A percentile compares a stretch with the other conserved stretches of the same genome.
These are phyloP conservation scores for Xiphophorus hellerii DNA, from an alignment of 2,113 vertebrate genomes.

Conservation along the genomic window DNA sequence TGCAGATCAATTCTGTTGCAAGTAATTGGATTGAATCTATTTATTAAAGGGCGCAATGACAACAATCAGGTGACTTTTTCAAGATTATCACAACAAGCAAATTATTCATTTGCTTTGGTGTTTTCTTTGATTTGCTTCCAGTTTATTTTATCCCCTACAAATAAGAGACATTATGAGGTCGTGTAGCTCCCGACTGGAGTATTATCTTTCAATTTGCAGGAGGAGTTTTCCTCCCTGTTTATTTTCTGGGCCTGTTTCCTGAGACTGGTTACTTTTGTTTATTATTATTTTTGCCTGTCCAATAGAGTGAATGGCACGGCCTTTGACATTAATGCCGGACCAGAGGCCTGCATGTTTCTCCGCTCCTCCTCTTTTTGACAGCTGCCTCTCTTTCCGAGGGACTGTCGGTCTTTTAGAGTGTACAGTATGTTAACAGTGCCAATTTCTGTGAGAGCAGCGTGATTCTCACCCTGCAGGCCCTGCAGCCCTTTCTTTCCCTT, in stretches of 20 bases:
- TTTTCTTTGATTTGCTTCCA: conserved; percentile 36
- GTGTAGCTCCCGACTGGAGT: conserved; percentile 14
- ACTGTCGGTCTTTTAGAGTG: conserved; percentile 65
- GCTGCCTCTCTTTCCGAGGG: conserved; percentile 62
- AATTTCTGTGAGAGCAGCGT: conserved; percentile 72
- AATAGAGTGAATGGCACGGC: conserved; percentile 71
- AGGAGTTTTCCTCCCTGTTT: conserved; percentile 10
- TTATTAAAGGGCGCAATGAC: conserved; percentile 36
- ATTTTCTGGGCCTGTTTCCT: conserved; percentile 72
- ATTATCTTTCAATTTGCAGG: conserved; percentile 16
- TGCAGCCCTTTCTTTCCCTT: conserved; percentile 43
- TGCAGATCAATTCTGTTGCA: conserved; percentile 16
- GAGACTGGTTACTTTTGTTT: conserved; percentile 32
- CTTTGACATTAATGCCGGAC: conserved; percentile 74
- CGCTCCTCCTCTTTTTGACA: conserved; percentile 53
- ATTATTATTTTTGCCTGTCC: conserved; percentile 61
- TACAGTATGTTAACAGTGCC: conserved; percentile 78
- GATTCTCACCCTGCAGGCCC: conserved; percentile 54
- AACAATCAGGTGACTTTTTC: conserved; percentile 26
- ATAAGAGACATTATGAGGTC: conserved; percentile 34
- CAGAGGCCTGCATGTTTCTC: conserved; percentile 75
- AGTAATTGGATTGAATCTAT: conserved; percentile 34
- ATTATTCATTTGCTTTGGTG: conserved; percentile 45
- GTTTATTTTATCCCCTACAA: conserved; percentile 18
- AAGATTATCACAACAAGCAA: conserved; percentile 49